A percentile compares a stretch with the other conserved stretches of the same genome.
phyloP scores from a whole-genome alignment of 2,797 vertebrate genomes.

The Selene dorsalis region DNA sequence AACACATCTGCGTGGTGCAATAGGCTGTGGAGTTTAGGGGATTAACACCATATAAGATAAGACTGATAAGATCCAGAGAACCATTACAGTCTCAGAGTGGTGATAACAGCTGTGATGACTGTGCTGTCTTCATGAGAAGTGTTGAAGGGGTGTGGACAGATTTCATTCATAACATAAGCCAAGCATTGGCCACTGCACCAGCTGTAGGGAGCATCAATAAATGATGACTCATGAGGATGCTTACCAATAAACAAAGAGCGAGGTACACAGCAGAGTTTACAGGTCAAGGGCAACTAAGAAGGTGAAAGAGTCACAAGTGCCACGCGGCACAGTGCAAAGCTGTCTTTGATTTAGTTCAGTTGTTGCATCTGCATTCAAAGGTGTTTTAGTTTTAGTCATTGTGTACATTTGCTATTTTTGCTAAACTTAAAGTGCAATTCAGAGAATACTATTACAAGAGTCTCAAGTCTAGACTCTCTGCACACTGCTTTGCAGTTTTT shows the following conservation, averaged over 20 bases:
- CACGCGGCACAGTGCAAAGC: too few species aligned
- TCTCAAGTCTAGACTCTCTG: neutral
- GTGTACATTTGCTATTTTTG: neutral
- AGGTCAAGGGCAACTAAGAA: neutral
- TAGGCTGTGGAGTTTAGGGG: constrained; percentile 30
- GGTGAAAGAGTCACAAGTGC: neutral
- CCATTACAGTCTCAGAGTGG: constrained; percentile 23
- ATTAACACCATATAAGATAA: constrained; percentile 59
- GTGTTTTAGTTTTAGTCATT: neutral
- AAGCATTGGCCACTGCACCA: constrained; percentile 2
- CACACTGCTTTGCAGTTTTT: neutral
- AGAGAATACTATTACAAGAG: neutral
- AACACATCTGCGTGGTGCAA: constrained; percentile 39
- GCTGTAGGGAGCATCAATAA: constrained; percentile 13
- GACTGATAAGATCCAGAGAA: constrained; percentile 59
- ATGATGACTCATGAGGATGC: neutral
- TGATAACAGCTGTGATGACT: constrained; percentile 30
- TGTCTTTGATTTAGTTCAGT: neutral
- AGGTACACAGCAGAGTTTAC: constrained; percentile 1
- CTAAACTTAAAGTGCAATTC: neutral
- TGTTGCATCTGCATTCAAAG: neutral
- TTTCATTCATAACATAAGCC: constrained; percentile 57
- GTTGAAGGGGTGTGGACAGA: constrained; percentile 1
- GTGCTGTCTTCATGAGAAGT: constrained; percentile 36
- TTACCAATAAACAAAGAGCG: constrained; percentile 21